A percentile compares a stretch with the other conserved stretches of the same genome.
Evolutionary conservation across 2,113 vertebrate genomes (phyloP).

Genomic region (Glareola pratincola): DNA sequence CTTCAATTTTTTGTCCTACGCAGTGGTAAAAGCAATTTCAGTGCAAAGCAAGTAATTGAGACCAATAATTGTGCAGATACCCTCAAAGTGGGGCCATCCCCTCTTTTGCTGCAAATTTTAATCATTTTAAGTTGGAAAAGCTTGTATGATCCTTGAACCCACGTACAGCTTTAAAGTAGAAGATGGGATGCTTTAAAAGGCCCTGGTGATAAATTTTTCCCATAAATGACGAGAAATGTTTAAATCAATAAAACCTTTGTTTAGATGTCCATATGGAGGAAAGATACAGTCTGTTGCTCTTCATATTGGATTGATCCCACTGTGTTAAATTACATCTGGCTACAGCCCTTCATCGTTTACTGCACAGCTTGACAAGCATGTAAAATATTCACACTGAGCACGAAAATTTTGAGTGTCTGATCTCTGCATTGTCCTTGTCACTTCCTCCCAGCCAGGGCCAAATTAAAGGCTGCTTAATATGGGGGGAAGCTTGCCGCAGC

Average conservation of each 20-base stretch:
- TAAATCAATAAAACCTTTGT: slow-evolving; percentile 53
- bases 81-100: neutral
- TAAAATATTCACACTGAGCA: slow-evolving; percentile 19
- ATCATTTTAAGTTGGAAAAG: neutral
- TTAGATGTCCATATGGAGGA: slow-evolving; percentile 25
- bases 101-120: neutral
- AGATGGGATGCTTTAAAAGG: neutral
- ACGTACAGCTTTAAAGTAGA: neutral
- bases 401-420: slow-evolving; percentile 11
- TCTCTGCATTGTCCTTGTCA: slow-evolving; percentile 46
- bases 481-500: neutral
- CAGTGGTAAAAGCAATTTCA: neutral
- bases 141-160: neutral
- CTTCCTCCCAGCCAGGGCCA: slow-evolving; percentile 45
- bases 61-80: neutral
- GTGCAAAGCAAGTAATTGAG: neutral
- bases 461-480: slow-evolving; percentile 31
- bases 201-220: neutral
- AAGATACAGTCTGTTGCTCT: slow-evolving; percentile 39
- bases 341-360: neutral
- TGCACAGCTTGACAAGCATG: slow-evolving; percentile 42
- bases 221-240: slow-evolving; percentile 50
- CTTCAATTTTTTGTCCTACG: neutral
- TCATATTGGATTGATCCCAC: slow-evolving; percentile 21
- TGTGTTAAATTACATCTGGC: slow-evolving; percentile 33